These are phyloP conservation scores for Acleris emargana DNA, from an alignment of 2,888 invertebrate species.

Conservation along the genomic window DNA sequence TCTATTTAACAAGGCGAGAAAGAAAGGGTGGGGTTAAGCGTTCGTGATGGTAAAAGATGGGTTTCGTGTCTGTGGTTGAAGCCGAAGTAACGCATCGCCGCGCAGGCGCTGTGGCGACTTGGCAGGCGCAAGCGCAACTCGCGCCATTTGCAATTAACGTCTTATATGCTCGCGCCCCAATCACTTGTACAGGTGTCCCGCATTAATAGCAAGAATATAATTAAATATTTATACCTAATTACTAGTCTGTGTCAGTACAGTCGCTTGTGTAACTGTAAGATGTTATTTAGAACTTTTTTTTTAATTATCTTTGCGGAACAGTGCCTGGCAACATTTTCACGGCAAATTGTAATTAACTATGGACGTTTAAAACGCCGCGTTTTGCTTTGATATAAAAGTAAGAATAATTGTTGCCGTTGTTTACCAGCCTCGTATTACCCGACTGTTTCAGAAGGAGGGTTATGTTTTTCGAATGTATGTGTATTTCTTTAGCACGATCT, in stretches of 20 bases:
- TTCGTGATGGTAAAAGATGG: background rate
- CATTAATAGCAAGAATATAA: conserved; percentile 56
- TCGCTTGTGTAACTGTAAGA: background rate
- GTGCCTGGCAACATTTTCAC: too few relatives aligned
- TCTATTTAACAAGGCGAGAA: background rate
- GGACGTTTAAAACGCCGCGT: too few relatives aligned
- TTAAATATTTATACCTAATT: conserved; percentile 46
- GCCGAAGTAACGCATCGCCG: conserved; percentile 23
- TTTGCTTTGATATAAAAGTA: too few relatives aligned
- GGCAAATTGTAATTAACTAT: too few relatives aligned
- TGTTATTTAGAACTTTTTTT: too few relatives aligned
- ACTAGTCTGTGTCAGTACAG: conserved; percentile 2
- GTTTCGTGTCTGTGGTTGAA: background rate
- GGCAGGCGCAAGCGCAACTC: conserved; percentile 46
- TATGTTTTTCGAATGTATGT: too few relatives aligned
- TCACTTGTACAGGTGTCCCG: conserved; percentile 59
- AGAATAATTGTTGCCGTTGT: too few relatives aligned
- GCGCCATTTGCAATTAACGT: conserved; percentile 58
- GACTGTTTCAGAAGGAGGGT: too few relatives aligned
- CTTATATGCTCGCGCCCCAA: conserved; percentile 49
- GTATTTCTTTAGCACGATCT: too few relatives aligned
- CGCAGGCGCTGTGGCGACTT: conserved; percentile 29
- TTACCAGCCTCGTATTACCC: too few relatives aligned
- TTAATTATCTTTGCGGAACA: too few relatives aligned
- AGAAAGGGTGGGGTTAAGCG: conserved; percentile 2